Conservation (phyloP, 2,797 vertebrate genomes). For the Sternotherus odoratus region DNA sequence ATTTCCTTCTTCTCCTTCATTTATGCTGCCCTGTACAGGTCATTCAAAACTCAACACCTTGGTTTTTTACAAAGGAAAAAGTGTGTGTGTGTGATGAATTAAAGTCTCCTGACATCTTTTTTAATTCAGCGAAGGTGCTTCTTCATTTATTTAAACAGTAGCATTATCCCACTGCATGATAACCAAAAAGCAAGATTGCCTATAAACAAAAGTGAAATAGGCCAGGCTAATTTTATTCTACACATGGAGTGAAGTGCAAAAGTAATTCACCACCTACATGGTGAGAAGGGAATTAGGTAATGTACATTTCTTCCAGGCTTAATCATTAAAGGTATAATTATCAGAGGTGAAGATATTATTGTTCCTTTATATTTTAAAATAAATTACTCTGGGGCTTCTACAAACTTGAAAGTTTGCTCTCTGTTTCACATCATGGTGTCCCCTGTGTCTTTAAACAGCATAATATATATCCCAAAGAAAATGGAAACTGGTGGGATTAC, state of each 20-base stretch:
- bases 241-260: not conserved
- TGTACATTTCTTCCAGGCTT: slow-evolving; percentile 20
- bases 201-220: not conserved
- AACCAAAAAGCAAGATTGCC: not conserved
- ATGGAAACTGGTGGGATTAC: not conserved
- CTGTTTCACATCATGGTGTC: not conserved
- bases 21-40: not conserved
- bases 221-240: not conserved
- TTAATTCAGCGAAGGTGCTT: not conserved
- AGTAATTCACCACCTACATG: not conserved
- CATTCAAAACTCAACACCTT: not conserved
- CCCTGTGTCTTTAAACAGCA: slow-evolving; percentile 10
- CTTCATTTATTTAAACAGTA: not conserved
- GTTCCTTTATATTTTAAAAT: not conserved
- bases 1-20: not conserved
- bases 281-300: not conserved
- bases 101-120: too few species aligned
- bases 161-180: not conserved
- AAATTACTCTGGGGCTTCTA: not conserved
- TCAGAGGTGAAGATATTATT: not conserved
- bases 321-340: slow-evolving; percentile 14
- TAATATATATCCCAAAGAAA: not conserved
- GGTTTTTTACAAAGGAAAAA: not conserved
- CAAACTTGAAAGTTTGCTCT: not conserved
- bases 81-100: not conserved